phyloP scores from a whole-genome alignment of 2,113 vertebrate species.

The Semicossyphus pulcher region DNA sequence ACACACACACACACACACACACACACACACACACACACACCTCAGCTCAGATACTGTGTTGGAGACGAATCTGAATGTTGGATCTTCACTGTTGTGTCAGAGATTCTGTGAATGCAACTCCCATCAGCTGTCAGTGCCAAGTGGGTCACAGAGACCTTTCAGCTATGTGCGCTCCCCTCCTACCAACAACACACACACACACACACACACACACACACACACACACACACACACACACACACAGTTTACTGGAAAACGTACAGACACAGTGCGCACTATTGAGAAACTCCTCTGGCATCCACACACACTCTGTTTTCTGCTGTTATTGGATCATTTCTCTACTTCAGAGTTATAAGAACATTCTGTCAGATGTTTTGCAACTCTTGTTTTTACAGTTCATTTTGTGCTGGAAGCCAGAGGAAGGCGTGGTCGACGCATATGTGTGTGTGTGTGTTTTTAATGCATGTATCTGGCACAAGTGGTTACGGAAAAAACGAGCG shows the following conservation, averaged over 20 bases:
- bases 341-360: neutral
- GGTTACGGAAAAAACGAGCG: too few species aligned
- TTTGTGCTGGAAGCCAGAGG: neutral
- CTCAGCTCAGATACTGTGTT: neutral
- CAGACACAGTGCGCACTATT: constrained; percentile 1
- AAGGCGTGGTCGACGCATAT: neutral
- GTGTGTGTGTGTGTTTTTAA: too few species aligned
- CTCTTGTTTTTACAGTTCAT: neutral
- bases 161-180: neutral
- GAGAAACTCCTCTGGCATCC: neutral
- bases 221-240: neutral
- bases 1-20: too few species aligned
- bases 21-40: neutral
- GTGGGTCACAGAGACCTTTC: constrained; percentile 27
- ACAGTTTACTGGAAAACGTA: neutral
- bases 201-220: neutral
- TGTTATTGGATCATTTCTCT: neutral
- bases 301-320: neutral
- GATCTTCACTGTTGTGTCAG: neutral
- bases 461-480: too few species aligned
- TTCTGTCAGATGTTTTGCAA: constrained; percentile 4
- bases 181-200: neutral
- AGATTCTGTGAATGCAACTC: constrained; percentile 16
- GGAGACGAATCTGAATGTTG: neutral
- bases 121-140: constrained; percentile 1